Percentiles rank a stretch among this genome's conserved stretches.
These are phyloP conservation scores for Neoarius graeffei DNA, from an alignment of 2,113 vertebrate species.

Conservation along the genomic window DNA sequence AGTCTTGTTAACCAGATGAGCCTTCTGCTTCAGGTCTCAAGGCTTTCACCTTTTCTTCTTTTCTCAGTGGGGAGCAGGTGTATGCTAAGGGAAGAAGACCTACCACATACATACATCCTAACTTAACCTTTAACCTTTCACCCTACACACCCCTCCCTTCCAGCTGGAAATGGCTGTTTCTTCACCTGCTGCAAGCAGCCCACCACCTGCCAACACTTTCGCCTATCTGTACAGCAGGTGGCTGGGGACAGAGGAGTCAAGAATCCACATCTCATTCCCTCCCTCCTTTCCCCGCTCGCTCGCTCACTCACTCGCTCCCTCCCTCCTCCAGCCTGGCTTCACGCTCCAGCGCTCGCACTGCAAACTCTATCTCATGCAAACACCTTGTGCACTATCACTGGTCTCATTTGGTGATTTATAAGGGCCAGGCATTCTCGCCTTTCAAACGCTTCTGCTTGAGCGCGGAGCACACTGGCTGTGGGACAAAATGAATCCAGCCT, in stretches of 20 bases:
- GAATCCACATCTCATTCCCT: slow-evolving; percentile 52
- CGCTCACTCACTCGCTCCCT: slow-evolving; percentile 35
- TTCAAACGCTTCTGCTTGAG: slow-evolving; percentile 33
- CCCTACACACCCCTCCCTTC: slow-evolving; percentile 16
- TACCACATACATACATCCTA: slow-evolving; percentile 19
- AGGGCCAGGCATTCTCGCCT: slow-evolving; percentile 43
- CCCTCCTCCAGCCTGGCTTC: slow-evolving; percentile 42
- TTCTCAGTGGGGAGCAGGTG: slow-evolving; percentile 44
- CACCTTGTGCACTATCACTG: slow-evolving; percentile 65
- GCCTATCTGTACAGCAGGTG: slow-evolving; percentile 56
- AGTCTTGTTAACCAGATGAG: slow-evolving; percentile 41
- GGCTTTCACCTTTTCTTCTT: slow-evolving; percentile 27
- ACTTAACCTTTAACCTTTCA: slow-evolving; percentile 8
- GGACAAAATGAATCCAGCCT: slow-evolving; percentile 42
- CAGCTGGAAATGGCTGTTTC: slow-evolving; percentile 60
- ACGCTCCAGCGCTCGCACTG: slow-evolving; percentile 61
- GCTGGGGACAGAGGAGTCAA: slow-evolving; percentile 63
- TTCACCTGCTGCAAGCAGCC: slow-evolving; percentile 57
- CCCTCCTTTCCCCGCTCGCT: slow-evolving; percentile 28
- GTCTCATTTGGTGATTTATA: slow-evolving; percentile 66
- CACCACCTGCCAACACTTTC: slow-evolving; percentile 37
- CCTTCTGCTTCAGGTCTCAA: slow-evolving; percentile 41
- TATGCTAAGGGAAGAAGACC: slow-evolving; percentile 6
- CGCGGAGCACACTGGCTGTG: slow-evolving; percentile 16
- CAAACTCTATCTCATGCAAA: slow-evolving; percentile 70